phyloP scores from a whole-genome alignment of 2,888 invertebrate species.

The Lochmaea capreae region DNA sequence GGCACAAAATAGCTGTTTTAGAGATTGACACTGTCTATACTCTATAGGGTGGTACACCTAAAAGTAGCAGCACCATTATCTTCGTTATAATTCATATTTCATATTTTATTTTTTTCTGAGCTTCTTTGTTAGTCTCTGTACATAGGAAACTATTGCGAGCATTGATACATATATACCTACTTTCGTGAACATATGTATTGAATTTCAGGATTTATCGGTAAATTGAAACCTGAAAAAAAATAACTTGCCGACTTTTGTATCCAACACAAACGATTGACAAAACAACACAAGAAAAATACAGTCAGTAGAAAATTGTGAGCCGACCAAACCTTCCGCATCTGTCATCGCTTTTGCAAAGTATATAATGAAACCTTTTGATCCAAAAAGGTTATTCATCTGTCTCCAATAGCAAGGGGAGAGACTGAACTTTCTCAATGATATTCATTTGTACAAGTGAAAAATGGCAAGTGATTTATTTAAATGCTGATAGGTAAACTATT shows the following conservation, averaged over 20 bases:
- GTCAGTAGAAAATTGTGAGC: constrained; percentile 25
- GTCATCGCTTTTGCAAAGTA: constrained; percentile 31
- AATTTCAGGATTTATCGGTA: neutral
- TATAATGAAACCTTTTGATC: constrained; percentile 38
- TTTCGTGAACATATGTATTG: neutral
- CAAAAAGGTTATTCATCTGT: constrained; percentile 33
- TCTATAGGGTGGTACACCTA: too few relatives aligned
- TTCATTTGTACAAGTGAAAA: constrained; percentile 51
- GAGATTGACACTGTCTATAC: too few relatives aligned
- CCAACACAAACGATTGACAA: constrained; percentile 27
- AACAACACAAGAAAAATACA: constrained; percentile 33
- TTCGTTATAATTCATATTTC: too few relatives aligned
- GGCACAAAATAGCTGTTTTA: too few relatives aligned
- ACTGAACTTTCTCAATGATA: constrained; percentile 42
- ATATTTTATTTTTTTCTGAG: too few relatives aligned
- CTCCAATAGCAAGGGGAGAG: constrained; percentile 32
- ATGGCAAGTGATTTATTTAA: constrained; percentile 55
- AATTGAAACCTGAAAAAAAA: constrained; percentile 7
- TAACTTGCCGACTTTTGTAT: constrained; percentile 25
- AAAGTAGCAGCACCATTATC: too few relatives aligned
- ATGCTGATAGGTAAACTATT: constrained; percentile 40
- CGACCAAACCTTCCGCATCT: constrained; percentile 29
- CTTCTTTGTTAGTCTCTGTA: too few relatives aligned
- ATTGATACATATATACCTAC: neutral
- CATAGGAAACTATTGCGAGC: too few relatives aligned